phyloP scores from a whole-genome alignment of 30 jellyfish, hydroid and myxozoan genomes.

The Aurelia coerulea region DNA sequence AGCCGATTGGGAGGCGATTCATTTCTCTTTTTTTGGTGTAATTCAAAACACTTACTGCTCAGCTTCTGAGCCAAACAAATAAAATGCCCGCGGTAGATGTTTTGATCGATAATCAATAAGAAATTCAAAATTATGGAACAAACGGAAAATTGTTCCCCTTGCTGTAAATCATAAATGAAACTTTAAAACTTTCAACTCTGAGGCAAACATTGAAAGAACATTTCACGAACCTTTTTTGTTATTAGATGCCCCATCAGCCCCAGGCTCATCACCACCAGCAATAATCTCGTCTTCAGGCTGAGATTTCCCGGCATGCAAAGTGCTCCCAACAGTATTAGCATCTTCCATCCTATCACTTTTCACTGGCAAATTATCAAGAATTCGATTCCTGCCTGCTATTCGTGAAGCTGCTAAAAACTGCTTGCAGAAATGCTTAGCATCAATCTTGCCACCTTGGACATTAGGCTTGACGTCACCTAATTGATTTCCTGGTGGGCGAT shows the following conservation, averaged over 20 bases:
- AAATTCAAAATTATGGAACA: no score
- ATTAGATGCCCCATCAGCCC: slow-evolving; percentile 75
- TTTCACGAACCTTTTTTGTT: slow-evolving; percentile 68
- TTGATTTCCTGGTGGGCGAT: slow-evolving; percentile 75
- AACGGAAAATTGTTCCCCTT: no score
- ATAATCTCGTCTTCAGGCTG: slow-evolving; percentile 43
- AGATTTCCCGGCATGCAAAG: slow-evolving; percentile 59
- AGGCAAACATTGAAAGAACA: no score
- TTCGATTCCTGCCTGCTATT: slow-evolving; percentile 40
- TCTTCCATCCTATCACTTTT: slow-evolving; percentile 54
- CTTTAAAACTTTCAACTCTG: no score
- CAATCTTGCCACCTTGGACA: slow-evolving; percentile 52
- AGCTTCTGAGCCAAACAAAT: no score
- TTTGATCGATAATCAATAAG: no score
- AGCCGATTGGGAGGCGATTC: no score
- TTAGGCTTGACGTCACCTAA: slow-evolving; percentile 71
- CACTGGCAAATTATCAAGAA: slow-evolving; percentile 35
- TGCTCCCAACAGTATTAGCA: slow-evolving; percentile 48
- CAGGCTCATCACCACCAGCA: slow-evolving; percentile 79
- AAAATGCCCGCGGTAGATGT: no score
- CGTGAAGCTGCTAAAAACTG: slow-evolving; percentile 61
- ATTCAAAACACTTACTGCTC: no score
- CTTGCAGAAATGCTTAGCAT: slow-evolving; percentile 60
- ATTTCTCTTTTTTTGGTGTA: no score
- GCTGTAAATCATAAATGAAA: no score